phyloP scores from a whole-genome alignment of 64 coral and sea anemone genomes.

The Platygyra sinensis region DNA sequence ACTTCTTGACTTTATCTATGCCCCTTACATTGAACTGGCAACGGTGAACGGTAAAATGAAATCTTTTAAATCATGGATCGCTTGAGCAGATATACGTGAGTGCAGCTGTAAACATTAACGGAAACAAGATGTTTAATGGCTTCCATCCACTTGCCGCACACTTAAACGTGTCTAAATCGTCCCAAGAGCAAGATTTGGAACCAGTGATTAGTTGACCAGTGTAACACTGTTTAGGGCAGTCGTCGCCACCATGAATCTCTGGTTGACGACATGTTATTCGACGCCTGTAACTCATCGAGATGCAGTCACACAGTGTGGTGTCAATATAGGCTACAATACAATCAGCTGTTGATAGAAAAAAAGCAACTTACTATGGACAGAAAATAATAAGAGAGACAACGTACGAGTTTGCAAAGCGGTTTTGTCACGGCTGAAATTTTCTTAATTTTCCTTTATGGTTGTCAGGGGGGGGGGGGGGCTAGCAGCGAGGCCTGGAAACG shows the following conservation, averaged over 20 bases:
- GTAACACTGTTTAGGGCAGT: conserved; percentile 48
- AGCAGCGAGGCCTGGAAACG: too few relatives aligned
- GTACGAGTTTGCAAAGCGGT: too few relatives aligned
- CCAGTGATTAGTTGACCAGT: conserved; percentile 47
- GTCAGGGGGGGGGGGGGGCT: too few relatives aligned
- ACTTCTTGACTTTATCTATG: too few relatives aligned
- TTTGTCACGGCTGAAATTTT: too few relatives aligned
- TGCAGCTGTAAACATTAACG: neutral
- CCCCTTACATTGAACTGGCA: too few relatives aligned
- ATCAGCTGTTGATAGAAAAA: conserved; percentile 26
- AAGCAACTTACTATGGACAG: too few relatives aligned
- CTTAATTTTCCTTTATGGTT: too few relatives aligned
- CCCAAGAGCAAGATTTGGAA: conserved; percentile 52
- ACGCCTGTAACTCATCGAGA: conserved; percentile 38
- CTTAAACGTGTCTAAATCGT: conserved; percentile 57
- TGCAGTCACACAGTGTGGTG: conserved; percentile 43
- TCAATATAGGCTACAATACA: conserved; percentile 51
- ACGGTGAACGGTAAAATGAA: too few relatives aligned
- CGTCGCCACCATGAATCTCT: conserved; percentile 49
- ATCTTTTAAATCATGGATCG: too few relatives aligned
- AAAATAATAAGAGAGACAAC: too few relatives aligned
- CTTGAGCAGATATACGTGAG: neutral
- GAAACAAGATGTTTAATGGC: neutral
- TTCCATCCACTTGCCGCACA: conserved; percentile 21
- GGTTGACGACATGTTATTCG: conserved; percentile 50